A percentile compares a stretch with the other conserved stretches of the same genome.
Evolutionary conservation across 2,113 vertebrate genomes (phyloP).

Genomic region (Pachycephala philippinensis): DNA sequence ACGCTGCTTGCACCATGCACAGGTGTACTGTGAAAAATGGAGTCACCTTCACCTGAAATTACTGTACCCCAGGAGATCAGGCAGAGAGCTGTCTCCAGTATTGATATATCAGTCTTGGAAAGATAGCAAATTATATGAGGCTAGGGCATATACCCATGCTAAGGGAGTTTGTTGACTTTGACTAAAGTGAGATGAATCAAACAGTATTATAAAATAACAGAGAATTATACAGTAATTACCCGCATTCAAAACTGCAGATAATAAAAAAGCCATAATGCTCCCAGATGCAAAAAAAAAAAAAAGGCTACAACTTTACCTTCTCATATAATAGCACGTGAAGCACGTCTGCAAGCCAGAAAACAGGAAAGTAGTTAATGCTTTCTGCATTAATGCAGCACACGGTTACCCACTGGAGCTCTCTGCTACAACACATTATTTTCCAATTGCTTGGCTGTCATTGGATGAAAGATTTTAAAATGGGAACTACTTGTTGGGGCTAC

Average conservation of each 20-base stretch:
- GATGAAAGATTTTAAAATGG: constrained; percentile 7
- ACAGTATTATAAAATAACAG: not conserved
- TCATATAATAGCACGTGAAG: not conserved
- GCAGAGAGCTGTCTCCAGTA: not conserved
- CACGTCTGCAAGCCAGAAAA: not conserved
- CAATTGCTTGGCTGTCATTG: not conserved
- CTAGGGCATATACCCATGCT: not conserved
- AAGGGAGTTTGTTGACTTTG: not conserved
- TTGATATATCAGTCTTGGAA: not conserved
- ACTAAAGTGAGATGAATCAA: not conserved
- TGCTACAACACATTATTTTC: not conserved
- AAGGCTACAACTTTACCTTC: not conserved
- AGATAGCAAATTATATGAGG: not conserved
- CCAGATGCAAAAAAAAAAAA: not conserved
- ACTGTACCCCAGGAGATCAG: not conserved
- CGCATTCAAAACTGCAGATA: not conserved
- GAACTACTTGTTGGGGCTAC: not conserved
- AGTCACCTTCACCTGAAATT: not conserved
- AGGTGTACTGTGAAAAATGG: not conserved
- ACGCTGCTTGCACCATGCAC: not conserved
- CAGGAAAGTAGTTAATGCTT: not conserved
- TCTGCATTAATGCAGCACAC: not conserved
- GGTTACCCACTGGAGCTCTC: not conserved
- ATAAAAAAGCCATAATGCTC: not conserved
- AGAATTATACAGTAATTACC: not conserved